phyloP scores from a whole-genome alignment of 2,113 vertebrate genomes.

The Amazona vittata region DNA sequence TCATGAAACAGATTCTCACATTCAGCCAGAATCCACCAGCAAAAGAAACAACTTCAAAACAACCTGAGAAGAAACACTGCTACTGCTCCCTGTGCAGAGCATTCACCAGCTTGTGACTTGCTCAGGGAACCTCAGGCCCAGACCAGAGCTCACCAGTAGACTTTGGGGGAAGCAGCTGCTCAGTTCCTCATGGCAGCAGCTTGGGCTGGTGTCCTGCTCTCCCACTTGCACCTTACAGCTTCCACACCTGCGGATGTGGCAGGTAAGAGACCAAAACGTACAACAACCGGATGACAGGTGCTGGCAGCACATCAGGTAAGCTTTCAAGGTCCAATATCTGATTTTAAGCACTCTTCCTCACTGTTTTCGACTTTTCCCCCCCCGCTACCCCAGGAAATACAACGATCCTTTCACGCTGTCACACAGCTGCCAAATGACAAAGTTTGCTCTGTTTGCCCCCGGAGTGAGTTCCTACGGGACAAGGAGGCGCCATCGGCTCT shows the following conservation, averaged over 20 bases:
- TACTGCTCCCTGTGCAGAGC: background rate
- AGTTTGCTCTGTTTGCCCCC: background rate
- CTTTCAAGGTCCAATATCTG: too few species aligned
- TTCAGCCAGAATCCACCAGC: background rate
- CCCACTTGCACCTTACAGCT: background rate
- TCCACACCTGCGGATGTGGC: background rate
- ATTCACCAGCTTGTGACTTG: background rate
- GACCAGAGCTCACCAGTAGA: background rate
- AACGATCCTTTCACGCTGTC: background rate
- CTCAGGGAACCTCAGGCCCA: background rate
- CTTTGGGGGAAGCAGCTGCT: background rate
- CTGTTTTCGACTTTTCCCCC: fast-evolving
- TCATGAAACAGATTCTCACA: background rate
- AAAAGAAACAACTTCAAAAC: background rate
- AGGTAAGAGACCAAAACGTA: background rate
- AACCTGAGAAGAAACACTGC: background rate
- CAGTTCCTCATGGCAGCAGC: background rate
- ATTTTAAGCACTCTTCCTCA: background rate
- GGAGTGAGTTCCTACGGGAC: background rate
- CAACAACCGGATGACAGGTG: fast-evolving
- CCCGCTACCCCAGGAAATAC: fast-evolving
- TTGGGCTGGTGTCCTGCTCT: fast-evolving
- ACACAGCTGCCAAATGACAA: background rate
- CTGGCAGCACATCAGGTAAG: background rate
- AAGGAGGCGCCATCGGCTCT: background rate